A percentile compares a stretch with the other conserved stretches of the same genome.
These are phyloP conservation scores for Drosophila glabriapex DNA, from an alignment of 2,888 invertebrate genomes.

Conservation along the genomic window DNA sequence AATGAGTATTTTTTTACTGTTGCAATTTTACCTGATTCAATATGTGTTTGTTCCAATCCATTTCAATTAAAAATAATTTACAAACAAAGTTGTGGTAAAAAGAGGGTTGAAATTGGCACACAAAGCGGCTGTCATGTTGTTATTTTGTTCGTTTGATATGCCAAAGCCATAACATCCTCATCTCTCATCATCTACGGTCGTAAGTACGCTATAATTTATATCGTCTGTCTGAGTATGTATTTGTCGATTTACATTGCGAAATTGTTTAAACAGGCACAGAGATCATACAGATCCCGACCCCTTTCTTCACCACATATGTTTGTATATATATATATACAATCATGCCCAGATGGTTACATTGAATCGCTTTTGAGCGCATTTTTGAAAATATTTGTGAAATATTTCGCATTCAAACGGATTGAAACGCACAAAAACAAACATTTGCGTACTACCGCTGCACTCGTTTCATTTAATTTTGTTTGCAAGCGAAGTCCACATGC, in stretches of 20 bases:
- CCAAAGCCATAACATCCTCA: constrained; percentile 47
- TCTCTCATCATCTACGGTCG: constrained; percentile 25
- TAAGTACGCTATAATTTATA: constrained; percentile 17
- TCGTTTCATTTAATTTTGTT: constrained; percentile 58
- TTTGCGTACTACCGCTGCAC: constrained; percentile 53
- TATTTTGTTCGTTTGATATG: constrained; percentile 53
- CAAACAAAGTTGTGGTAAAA: constrained; percentile 57
- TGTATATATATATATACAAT: neutral
- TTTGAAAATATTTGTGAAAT: constrained; percentile 70
- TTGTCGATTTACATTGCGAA: constrained; percentile 73
- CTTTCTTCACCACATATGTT: constrained; percentile 6
- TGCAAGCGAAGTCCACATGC: constrained; percentile 21
- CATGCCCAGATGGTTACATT: constrained; percentile 42
- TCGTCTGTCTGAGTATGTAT: constrained; percentile 36
- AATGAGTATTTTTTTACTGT: constrained; percentile 61
- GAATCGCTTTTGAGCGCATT: constrained; percentile 71
- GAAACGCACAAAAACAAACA: constrained; percentile 75
- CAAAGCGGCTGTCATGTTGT: constrained; percentile 32
- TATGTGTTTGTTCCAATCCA: constrained; percentile 72
- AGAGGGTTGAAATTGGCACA: constrained; percentile 28
- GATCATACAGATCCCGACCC: constrained; percentile 62
- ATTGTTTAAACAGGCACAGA: constrained; percentile 66
- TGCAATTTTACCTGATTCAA: constrained; percentile 48
- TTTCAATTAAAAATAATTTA: constrained; percentile 79
- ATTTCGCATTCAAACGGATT: constrained; percentile 71